A percentile compares a stretch with the other conserved stretches of the same genome.
phyloP scores from a whole-genome alignment of 2,113 vertebrate species.

The Channa argus region DNA sequence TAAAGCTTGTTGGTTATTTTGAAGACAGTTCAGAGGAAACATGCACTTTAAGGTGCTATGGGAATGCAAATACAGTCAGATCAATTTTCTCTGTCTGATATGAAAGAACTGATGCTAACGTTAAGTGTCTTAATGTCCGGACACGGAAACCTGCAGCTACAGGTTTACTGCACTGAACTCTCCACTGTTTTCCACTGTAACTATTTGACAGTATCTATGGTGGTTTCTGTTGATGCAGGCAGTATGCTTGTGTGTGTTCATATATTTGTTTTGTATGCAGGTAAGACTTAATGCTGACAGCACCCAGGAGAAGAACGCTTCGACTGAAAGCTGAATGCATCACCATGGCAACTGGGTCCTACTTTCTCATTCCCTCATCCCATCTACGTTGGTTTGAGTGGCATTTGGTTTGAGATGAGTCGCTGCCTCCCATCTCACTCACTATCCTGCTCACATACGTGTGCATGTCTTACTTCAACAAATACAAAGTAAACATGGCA shows the following conservation, averaged over 20 bases:
- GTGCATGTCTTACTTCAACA: neutral
- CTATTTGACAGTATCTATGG: too few relatives aligned
- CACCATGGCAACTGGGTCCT: conserved; percentile 79
- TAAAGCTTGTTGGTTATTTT: neutral
- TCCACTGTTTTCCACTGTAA: neutral
- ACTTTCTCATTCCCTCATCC: conserved; percentile 54
- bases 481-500: neutral
- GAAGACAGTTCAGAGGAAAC: neutral
- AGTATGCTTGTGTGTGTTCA: neutral
- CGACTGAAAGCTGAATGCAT: conserved; percentile 75
- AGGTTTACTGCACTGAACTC: neutral
- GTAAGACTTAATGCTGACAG: conserved; percentile 46
- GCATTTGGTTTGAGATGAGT: conserved; percentile 64
- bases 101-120: neutral
- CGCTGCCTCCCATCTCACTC: conserved; percentile 6
- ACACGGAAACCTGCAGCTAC: neutral
- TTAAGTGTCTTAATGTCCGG: neutral
- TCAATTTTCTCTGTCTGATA: neutral
- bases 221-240: too few relatives aligned
- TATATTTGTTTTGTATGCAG: conserved; percentile 49
- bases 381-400: conserved; percentile 60
- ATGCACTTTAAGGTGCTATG: neutral
- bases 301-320: conserved; percentile 51
- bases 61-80: neutral
- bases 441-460: neutral